Conservation (phyloP, 30 jellyfish, hydroid and myxozoan species). For the Hydractinia symbiolongicarpus region DNA sequence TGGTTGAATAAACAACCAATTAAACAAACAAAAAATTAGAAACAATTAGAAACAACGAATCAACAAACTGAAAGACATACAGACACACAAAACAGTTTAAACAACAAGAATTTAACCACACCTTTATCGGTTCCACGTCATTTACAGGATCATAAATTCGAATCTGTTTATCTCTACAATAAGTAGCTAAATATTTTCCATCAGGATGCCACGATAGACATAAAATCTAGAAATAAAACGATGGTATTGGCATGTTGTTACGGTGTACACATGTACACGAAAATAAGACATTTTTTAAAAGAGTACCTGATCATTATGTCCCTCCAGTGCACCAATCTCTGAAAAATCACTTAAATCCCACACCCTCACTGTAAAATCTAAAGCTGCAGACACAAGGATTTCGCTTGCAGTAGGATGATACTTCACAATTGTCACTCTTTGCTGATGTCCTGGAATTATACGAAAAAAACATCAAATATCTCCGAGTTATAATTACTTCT, state of each 20-base stretch:
- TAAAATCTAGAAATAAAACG: conserved; percentile 36
- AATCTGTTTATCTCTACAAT: conserved; percentile 59
- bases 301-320: conserved; percentile 88
- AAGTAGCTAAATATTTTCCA: conserved; percentile 73
- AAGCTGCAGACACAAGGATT: conserved; percentile 70
- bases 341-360: conserved; percentile 66
- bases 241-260: not conserved
- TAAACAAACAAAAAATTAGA: too few relatives aligned
- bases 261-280: not conserved
- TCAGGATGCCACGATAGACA: conserved; percentile 95
- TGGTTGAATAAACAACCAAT: too few relatives aligned
- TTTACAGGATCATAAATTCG: conserved; percentile 82
- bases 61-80: too few relatives aligned
- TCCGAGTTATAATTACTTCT: not conserved
- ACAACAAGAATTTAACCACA: not conserved
- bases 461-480: not conserved
- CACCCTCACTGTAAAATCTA: conserved; percentile 52
- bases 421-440: conserved; percentile 71
- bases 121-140: conserved; percentile 44
- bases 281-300: not conserved
- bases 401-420: conserved; percentile 83
- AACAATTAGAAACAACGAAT: too few relatives aligned
- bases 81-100: not conserved
- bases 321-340: conserved; percentile 65
- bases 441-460: conserved; percentile 64